Evolutionary conservation across 2,888 invertebrate species (phyloP).

Genomic region (Thecocarcelia acutangulata): DNA sequence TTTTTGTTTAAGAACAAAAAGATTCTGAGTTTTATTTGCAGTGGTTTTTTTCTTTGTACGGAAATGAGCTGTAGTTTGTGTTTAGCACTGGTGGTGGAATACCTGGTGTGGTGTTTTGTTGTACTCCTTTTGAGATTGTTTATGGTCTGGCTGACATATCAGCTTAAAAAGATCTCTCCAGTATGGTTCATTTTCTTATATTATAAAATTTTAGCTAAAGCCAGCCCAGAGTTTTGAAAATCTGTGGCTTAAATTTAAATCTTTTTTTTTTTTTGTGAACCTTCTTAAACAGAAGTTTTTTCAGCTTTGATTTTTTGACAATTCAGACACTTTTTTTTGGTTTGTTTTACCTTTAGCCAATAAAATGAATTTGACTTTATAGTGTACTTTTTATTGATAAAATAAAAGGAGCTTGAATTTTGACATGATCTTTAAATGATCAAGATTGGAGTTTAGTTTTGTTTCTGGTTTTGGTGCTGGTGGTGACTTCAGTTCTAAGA

Average conservation of each 20-base stretch:
- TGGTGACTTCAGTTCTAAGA: conserved; percentile 42
- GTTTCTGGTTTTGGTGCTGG: no score
- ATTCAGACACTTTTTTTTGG: conserved; percentile 54
- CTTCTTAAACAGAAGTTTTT: conserved; percentile 63
- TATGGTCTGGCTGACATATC: conserved; percentile 69
- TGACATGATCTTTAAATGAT: conserved; percentile 66
- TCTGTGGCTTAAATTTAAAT: conserved; percentile 29
- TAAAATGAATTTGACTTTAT: conserved; percentile 43
- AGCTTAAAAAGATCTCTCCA: conserved; percentile 60
- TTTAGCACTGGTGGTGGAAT: conserved; percentile 39
- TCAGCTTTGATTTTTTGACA: conserved; percentile 66
- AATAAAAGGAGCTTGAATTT: conserved; percentile 48
- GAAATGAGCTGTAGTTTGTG: conserved; percentile 35
- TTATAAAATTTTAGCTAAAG: not conserved
- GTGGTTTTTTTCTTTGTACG: conserved; percentile 11
- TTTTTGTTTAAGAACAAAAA: conserved; percentile 48
- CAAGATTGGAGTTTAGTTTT: conserved; percentile 47
- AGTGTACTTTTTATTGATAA: conserved; percentile 11
- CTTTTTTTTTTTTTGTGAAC: not conserved
- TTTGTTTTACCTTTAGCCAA: conserved; percentile 19
- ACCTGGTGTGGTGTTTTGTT: conserved; percentile 59
- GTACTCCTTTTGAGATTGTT: conserved; percentile 55
- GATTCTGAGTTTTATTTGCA: conserved; percentile 28
- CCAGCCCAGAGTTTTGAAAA: conserved; percentile 5
- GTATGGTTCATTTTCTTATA: conserved; percentile 35